Base-by-base conservation (phyloP, 2,113 vertebrate genomes). In the Calyptomena viridis region DNA sequence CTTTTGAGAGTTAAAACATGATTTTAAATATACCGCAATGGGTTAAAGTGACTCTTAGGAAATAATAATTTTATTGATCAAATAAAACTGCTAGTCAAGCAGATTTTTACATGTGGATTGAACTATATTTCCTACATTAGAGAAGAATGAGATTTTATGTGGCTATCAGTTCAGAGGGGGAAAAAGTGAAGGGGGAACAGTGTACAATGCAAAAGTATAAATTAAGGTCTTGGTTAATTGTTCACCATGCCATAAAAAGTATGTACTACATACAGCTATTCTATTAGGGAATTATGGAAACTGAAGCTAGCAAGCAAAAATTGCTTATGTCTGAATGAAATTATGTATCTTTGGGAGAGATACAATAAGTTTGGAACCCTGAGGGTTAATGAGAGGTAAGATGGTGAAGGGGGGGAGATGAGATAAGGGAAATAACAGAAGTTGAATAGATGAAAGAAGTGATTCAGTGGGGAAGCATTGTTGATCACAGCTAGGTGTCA, bases 341-440 rank as follows among this genome's bases (percentile, higher is more conserved):
- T 92, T 84, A 84, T 77, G 17, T 89, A 75, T 89, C 89, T 97
- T 93, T 95, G 76, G 44, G 44, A 95, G 85, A 97, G 71, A 89
- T 39, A 90, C 88, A 95, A 83, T 91, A 55, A 95, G 56, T 94
- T 91, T 95, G 94, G 94, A 96, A 97, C 84, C 95, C 75, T 86
- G 96, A 97, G 94, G 84, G 96, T 98, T 98, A 98, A 98, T 96
- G 95, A 97, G 96, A 98, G 95, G 95, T 97, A 97, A 97, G 87
- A 90, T 94, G 75, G 77, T 93, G 71, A 96, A 97, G 93, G 94
- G 58, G 75, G 76, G 97, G 83, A 97, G 87, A 95, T 88, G 74
- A 96, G 95, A 97, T 96, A 96, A 96, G 95, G 91, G 89, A 97
- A 97, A 96, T 97, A 96, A 96, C 91, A 96, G 94, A 94, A 89